phyloP scores from a whole-genome alignment of 64 coral and sea anemone species.

The Orbicella faveolata region DNA sequence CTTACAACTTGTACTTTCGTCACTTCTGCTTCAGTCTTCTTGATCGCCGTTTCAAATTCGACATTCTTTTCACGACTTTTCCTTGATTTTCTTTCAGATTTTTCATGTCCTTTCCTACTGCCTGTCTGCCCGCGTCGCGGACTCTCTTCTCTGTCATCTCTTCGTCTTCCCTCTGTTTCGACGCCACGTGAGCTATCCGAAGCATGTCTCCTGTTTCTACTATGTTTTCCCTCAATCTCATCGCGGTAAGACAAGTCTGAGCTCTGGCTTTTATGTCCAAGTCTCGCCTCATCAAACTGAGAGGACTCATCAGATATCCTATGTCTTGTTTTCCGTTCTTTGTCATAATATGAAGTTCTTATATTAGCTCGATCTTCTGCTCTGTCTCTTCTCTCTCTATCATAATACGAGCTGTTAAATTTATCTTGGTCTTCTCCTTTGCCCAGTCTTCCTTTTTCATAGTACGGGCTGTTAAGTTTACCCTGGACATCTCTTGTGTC shows the following conservation, averaged over 20 bases:
- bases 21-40: slow-evolving; percentile 30
- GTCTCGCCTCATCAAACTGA: not conserved
- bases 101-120: not conserved
- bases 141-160: not conserved
- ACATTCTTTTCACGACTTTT: slow-evolving; percentile 18
- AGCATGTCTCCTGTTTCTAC: not conserved
- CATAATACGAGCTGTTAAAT: not conserved
- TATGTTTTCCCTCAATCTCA: not conserved
- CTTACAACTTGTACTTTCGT: slow-evolving; percentile 12
- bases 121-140: slow-evolving; percentile 6
- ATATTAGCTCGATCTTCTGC: not conserved
- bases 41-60: slow-evolving; percentile 11
- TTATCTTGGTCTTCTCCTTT: not conserved
- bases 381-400: not conserved
- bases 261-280: not conserved
- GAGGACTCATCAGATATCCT: not conserved
- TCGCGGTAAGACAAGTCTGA: not conserved
- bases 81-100: slow-evolving; percentile 14
- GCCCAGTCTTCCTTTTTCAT: not conserved
- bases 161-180: not conserved
- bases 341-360: not conserved
- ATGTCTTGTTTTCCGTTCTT: not conserved
- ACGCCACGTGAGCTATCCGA: not conserved
- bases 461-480: not conserved
- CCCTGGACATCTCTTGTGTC: not conserved